These are phyloP conservation scores for Diabrotica virgifera DNA, from an alignment of 1,140 invertebrate genomes.

Conservation along the genomic window DNA sequence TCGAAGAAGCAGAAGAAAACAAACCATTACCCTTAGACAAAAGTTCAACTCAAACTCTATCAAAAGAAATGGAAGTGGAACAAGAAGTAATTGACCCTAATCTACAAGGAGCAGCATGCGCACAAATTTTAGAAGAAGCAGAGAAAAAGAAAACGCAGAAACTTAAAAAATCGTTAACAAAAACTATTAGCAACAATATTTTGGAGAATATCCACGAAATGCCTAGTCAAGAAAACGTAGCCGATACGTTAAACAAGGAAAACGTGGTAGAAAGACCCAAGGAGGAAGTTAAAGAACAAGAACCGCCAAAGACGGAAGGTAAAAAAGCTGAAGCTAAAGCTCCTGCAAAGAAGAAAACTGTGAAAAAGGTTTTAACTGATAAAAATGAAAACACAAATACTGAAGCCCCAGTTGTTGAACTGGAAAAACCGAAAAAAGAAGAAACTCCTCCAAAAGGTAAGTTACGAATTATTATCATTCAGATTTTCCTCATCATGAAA, in stretches of 20 bases:
- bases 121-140: slow-evolving; percentile 44
- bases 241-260: slow-evolving; percentile 47
- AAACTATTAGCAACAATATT: slow-evolving; percentile 37
- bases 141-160: slow-evolving; percentile 45
- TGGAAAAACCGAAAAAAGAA: slow-evolving; percentile 45
- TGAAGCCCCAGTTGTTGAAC: slow-evolving; percentile 34
- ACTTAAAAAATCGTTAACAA: slow-evolving; percentile 40
- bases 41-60: slow-evolving; percentile 46
- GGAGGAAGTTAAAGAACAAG: slow-evolving; percentile 23
- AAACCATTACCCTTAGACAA: slow-evolving; percentile 39
- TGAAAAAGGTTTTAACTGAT: slow-evolving; percentile 44
- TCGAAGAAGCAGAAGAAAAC: slow-evolving; percentile 37
- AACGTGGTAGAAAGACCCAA: slow-evolving; percentile 37
- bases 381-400: slow-evolving; percentile 42
- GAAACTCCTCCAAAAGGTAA: slow-evolving; percentile 37
- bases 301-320: slow-evolving; percentile 30
- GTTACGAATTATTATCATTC: slow-evolving; percentile 26
- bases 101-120: slow-evolving; percentile 44
- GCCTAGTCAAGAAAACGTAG: slow-evolving; percentile 42
- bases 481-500: too few relatives aligned
- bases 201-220: slow-evolving; percentile 43
- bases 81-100: slow-evolving; percentile 35
- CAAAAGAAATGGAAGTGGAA: slow-evolving; percentile 40
- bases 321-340: slow-evolving; percentile 36
- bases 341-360: slow-evolving; percentile 36